Evolutionary conservation across 1,140 invertebrate species (phyloP).

Genomic region (Microvelia longipes): DNA sequence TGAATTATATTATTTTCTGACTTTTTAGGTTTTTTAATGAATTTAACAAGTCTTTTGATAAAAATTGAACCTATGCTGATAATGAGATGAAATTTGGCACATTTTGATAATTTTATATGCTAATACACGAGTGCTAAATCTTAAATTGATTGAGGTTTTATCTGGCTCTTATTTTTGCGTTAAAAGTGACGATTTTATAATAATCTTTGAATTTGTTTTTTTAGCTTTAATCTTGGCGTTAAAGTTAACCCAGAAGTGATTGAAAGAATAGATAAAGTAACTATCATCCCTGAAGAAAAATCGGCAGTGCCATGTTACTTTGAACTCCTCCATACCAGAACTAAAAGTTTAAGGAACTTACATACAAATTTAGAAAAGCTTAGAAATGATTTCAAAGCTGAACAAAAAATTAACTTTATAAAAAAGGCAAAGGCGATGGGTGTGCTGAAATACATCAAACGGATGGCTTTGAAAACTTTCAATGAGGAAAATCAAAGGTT

Average conservation of each 20-base stretch:
- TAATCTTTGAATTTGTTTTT: too few species aligned
- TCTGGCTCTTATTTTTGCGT: too few species aligned
- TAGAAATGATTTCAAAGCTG: background rate
- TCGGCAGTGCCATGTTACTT: background rate
- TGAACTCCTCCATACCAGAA: background rate
- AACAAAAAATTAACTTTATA: background rate
- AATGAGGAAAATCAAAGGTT: background rate
- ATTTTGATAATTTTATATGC: too few species aligned
- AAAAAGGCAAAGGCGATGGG: background rate
- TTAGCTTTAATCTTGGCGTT: background rate
- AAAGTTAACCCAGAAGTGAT: background rate
- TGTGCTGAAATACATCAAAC: background rate
- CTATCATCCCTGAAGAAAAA: background rate
- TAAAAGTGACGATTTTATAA: too few species aligned
- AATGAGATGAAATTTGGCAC: too few species aligned
- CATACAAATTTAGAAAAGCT: background rate
- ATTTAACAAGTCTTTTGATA: too few species aligned
- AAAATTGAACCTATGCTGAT: too few species aligned
- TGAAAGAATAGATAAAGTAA: background rate
- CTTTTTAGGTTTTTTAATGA: too few species aligned
- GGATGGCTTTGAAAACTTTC: background rate
- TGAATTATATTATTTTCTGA: too few species aligned
- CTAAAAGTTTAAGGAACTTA: background rate
- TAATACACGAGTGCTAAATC: too few species aligned
- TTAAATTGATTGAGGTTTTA: too few species aligned